phyloP scores from a whole-genome alignment of 2,888 invertebrate species.

The Trissolcus brochymenae region DNA sequence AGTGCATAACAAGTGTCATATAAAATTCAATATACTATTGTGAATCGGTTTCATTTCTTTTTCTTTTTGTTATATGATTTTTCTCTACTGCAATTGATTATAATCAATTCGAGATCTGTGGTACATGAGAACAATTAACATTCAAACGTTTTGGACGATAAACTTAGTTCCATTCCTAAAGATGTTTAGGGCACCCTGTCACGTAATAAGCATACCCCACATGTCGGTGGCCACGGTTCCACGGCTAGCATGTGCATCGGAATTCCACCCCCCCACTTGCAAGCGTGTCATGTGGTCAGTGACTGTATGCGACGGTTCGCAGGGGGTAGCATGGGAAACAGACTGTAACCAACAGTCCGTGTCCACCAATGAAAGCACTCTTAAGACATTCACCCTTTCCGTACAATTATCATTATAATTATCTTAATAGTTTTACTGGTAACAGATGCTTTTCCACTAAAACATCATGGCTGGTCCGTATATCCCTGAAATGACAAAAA shows the following conservation, averaged over 20 bases:
- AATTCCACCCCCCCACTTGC: constrained; percentile 63
- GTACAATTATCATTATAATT: constrained; percentile 51
- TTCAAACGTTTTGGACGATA: constrained; percentile 16
- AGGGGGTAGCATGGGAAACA: constrained; percentile 75
- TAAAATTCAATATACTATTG: too few relatives aligned
- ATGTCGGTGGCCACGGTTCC: constrained; percentile 58
- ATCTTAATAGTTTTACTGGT: constrained; percentile 36
- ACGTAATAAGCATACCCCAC: constrained; percentile 55
- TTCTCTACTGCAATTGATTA: neutral
- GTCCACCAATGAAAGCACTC: constrained; percentile 63
- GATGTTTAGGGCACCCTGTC: constrained; percentile 45
- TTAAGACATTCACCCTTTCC: constrained; percentile 59
- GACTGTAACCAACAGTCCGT: constrained; percentile 71
- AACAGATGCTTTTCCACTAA: constrained; percentile 15
- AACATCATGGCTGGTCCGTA: too few relatives aligned
- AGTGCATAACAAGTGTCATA: too few relatives aligned
- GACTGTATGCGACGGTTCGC: constrained; percentile 65
- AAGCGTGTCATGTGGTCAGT: constrained; percentile 72
- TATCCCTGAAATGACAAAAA: too few relatives aligned
- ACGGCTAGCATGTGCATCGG: constrained; percentile 70
- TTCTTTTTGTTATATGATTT: neutral
- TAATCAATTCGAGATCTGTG: constrained; percentile 6
- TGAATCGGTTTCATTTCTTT: neutral
- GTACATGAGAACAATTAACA: constrained; percentile 7
- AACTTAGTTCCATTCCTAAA: constrained; percentile 46